A percentile compares a stretch with the other conserved stretches of the same genome.
Conservation (phyloP, 1,140 invertebrate species). For the Proales similis region DNA sequence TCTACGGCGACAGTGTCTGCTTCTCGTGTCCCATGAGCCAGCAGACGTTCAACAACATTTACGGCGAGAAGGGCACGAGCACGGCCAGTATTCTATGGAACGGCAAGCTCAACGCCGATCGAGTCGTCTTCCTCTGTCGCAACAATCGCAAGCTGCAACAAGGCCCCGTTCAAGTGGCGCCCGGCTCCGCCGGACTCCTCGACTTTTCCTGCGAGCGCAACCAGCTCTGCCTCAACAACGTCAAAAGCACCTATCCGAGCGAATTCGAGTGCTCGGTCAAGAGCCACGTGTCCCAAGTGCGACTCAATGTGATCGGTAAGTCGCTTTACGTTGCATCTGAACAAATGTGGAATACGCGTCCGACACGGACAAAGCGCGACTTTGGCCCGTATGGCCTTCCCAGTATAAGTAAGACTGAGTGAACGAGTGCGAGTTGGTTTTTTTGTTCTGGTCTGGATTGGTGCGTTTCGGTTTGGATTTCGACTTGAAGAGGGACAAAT, state of each 20-base stretch:
- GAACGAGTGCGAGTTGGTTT: background rate
- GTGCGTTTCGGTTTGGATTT: background rate
- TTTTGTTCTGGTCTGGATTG: background rate
- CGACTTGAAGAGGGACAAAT: background rate
- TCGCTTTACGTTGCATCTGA: background rate
- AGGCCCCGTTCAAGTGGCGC: slow-evolving; percentile 11
- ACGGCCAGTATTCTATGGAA: slow-evolving; percentile 25
- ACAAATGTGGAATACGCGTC: no score
- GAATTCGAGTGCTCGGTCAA: slow-evolving; percentile 26
- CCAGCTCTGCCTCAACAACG: slow-evolving; percentile 16
- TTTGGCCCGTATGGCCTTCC: background rate
- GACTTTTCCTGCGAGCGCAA: slow-evolving; percentile 33
- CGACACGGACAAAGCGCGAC: no score
- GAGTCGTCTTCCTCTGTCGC: slow-evolving; percentile 28
- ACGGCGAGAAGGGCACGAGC: background rate
- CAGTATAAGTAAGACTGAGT: no score
- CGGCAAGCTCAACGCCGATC: slow-evolving; percentile 12
- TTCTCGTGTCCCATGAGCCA: slow-evolving; percentile 30
- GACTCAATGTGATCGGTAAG: slow-evolving; percentile 34
- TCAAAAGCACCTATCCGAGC: slow-evolving; percentile 26
- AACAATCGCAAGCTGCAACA: slow-evolving; percentile 19
- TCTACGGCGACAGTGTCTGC: slow-evolving; percentile 27
- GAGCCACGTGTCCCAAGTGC: slow-evolving; percentile 9
- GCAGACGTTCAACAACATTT: slow-evolving; percentile 5
- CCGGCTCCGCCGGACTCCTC: background rate